A percentile compares a stretch with the other conserved stretches of the same genome.
Conservation (phyloP, 2,797 vertebrate genomes). For the Poecilia wingei region DNA sequence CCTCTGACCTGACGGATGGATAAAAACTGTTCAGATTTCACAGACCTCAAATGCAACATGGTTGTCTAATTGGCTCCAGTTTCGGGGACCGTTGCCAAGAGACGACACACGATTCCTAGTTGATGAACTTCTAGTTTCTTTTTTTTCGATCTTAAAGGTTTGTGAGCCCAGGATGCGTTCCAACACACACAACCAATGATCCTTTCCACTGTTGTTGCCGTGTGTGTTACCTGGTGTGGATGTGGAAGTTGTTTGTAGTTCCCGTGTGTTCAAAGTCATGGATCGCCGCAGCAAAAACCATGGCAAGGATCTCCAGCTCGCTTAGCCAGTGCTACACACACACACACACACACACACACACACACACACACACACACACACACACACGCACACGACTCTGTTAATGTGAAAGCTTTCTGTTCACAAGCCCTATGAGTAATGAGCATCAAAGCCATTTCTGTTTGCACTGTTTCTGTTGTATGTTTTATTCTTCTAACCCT, state of each 20-base stretch:
- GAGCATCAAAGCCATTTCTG: neutral
- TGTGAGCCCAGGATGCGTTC: neutral
- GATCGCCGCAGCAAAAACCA: conserved; percentile 97
- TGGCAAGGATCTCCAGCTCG: conserved; percentile 98
- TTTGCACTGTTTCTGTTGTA: neutral
- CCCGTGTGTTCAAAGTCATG: conserved; percentile 98
- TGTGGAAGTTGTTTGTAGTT: conserved; percentile 99
- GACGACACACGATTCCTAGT: neutral
- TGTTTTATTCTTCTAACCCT: neutral
- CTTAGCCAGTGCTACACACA: conserved; percentile 92
- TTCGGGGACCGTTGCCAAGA: neutral
- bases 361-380: conserved; percentile 20
- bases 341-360: neutral
- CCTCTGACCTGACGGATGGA: conserved; percentile 87
- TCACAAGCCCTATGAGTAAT: neutral
- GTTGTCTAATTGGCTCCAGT: neutral
- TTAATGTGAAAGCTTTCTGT: neutral
- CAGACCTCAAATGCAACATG: neutral
- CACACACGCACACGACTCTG: neutral
- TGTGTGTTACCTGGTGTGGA: conserved; percentile 88
- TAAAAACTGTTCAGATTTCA: neutral
- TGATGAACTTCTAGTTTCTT: neutral
- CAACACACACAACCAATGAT: neutral
- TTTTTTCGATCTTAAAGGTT: neutral
- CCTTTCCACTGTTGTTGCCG: neutral